Conservation (phyloP, 1,140 invertebrate genomes). For the Hirudo medicinalis region DNA sequence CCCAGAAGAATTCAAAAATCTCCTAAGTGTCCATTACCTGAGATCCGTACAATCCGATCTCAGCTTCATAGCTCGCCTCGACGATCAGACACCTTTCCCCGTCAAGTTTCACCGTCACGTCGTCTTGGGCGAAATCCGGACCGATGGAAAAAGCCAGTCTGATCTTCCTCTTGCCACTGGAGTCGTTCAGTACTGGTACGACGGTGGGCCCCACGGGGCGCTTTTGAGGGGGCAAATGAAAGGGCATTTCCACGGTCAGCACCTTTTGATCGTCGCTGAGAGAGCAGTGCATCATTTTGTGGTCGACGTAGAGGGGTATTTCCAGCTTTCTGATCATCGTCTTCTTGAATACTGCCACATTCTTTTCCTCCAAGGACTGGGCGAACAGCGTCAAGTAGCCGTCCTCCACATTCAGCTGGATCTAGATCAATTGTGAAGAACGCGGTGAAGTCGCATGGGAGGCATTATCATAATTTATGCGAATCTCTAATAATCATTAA, state of each 20-base stretch:
- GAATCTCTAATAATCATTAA: too few relatives aligned
- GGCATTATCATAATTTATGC: too few relatives aligned
- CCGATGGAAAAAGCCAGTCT: conserved; percentile 18
- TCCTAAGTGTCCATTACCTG: not conserved
- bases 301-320: conserved; percentile 22
- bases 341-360: conserved; percentile 22
- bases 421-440: not conserved
- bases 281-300: conserved; percentile 22
- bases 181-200: conserved; percentile 20
- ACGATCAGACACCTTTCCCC: conserved; percentile 15
- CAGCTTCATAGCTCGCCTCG: conserved; percentile 16
- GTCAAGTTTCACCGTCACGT: conserved; percentile 18
- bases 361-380: conserved; percentile 12
- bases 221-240: conserved; percentile 21
- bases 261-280: conserved; percentile 14
- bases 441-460: too few relatives aligned
- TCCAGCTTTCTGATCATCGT: conserved; percentile 22
- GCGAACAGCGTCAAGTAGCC: conserved; percentile 19
- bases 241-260: conserved; percentile 24
- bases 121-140: conserved; percentile 20
- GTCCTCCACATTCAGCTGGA: conserved; percentile 21
- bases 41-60: conserved; percentile 17
- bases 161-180: conserved; percentile 19
- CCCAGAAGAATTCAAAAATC: not conserved
- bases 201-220: conserved; percentile 21